Base-by-base conservation (phyloP, 2,888 invertebrate species). In the Chloroclystis v-ata region DNA sequence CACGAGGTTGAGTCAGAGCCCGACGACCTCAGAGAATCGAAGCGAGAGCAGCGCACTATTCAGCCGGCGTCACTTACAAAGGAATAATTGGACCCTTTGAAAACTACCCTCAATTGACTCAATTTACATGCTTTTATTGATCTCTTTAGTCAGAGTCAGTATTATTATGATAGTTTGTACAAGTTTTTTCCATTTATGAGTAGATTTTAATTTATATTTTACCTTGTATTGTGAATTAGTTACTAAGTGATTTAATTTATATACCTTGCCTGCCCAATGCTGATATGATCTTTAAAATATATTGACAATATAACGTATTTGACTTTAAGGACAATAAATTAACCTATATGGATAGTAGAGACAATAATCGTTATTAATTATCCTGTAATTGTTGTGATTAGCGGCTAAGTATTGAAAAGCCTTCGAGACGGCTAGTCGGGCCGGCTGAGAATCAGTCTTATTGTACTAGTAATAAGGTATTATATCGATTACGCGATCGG, bases 341-440 rank as follows among this genome's bases (percentile, higher is more conserved):
- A 28, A 37, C 45, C 42, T 37, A 26, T 51, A 38, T 37, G 45
- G 44, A 40, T 49, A 37, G 49, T 51, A 52, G 53, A 49, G 37
- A 42, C 50, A 49, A 38, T 56, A 52, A 49, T 47, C 49, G 46
- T 56, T 51, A 47, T 49, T 50, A 52, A 43, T 50, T 50, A 29
- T 37, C 26, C 42, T 57, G 46, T 75, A 67, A 75, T 69, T 70
- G 84, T 85, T 85, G 84, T 85, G 82, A 84, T 78, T 85, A 85
- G 82, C 54, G 52, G 75, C 78, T 86, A 87, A 85, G 85, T 70
- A 61, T 67, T 62, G 67, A 87, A 85, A 81, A 82, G 86, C 85
- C 86, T 81, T 72, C 83, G 64, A 67, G 86, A 86, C 86, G 86
- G 86, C 84, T 77, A 71, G 70, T 75, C 75, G 76, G 72, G 61